Evolutionary conservation across 1,140 invertebrate genomes (phyloP).

Genomic region (Drosophila sechellia): DNA sequence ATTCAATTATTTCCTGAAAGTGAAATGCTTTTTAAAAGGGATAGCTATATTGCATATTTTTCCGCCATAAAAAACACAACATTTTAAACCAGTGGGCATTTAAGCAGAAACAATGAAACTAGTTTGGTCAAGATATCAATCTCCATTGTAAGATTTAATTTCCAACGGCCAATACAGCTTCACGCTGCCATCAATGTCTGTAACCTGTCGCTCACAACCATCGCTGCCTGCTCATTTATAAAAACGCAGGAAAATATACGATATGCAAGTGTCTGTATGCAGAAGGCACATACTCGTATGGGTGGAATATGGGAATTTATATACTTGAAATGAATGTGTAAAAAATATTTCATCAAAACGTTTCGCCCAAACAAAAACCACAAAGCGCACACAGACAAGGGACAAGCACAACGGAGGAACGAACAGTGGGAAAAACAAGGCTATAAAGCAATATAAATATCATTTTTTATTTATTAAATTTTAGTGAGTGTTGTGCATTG

Average conservation of each 20-base stretch:
- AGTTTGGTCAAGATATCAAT: background rate
- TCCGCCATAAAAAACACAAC: background rate
- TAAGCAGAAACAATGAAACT: no score
- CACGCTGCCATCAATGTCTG: constrained; percentile 37
- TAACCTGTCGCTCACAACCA: constrained; percentile 42
- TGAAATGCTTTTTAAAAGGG: background rate
- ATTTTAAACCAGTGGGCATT: no score
- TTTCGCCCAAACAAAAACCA: constrained; percentile 66
- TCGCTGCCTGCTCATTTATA: constrained; percentile 55
- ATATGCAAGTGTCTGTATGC: constrained; percentile 15
- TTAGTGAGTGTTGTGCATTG: constrained; percentile 80
- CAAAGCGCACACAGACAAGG: constrained; percentile 59
- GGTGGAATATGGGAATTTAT: constrained; percentile 36
- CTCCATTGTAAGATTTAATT: background rate
- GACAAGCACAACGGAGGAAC: constrained; percentile 15
- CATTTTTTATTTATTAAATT: constrained; percentile 82
- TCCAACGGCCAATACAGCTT: constrained; percentile 1
- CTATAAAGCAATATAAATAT: constrained; percentile 80
- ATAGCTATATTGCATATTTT: background rate
- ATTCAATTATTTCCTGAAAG: background rate
- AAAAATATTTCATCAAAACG: constrained; percentile 78
- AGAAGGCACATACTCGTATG: constrained; percentile 15
- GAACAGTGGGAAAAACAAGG: constrained; percentile 43
- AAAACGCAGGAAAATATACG: constrained; percentile 48
- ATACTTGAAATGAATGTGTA: constrained; percentile 68